Percentiles rank a stretch among this genome's conserved stretches.
Conservation (phyloP, 2,888 invertebrate genomes). For the Taphrorychus bicolor region DNA sequence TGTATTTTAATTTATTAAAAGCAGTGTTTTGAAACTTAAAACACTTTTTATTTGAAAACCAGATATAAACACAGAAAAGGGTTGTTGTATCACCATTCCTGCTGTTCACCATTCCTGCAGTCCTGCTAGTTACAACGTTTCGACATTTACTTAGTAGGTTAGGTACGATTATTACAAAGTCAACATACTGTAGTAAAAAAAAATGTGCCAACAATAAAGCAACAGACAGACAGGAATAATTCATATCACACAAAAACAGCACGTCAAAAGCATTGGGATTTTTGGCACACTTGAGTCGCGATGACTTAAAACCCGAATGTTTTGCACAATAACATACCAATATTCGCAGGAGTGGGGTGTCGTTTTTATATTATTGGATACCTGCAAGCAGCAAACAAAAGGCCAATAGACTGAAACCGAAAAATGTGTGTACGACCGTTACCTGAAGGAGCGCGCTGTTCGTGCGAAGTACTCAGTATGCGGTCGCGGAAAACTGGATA, state of each 20-base stretch:
- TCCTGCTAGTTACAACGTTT: too few species aligned
- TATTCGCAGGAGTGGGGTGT: conserved; percentile 16
- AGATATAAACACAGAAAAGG: too few species aligned
- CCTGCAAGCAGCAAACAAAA: conserved; percentile 24
- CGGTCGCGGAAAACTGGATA: conserved; percentile 10
- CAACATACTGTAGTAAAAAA: conserved; percentile 1
- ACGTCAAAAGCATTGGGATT: conserved; percentile 21
- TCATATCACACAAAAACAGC: conserved; percentile 15
- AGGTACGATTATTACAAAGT: background rate
- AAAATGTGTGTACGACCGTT: conserved; percentile 18
- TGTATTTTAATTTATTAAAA: too few species aligned
- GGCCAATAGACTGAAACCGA: conserved; percentile 14
- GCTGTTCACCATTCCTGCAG: too few species aligned
- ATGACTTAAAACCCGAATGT: conserved; percentile 1
- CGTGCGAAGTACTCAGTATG: conserved; percentile 11
- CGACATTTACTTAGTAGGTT: too few species aligned
- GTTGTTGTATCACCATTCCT: too few species aligned
- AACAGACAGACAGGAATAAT: conserved; percentile 13
- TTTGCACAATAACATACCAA: conserved; percentile 17
- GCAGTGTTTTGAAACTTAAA: too few species aligned
- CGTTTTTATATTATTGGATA: conserved; percentile 34
- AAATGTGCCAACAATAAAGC: conserved; percentile 13
- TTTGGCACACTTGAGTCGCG: conserved; percentile 28
- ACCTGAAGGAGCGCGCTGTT: conserved; percentile 17
- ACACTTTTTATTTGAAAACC: too few species aligned